Conservation (phyloP, 2,888 invertebrate species). For the Lasius platythorax region DNA sequence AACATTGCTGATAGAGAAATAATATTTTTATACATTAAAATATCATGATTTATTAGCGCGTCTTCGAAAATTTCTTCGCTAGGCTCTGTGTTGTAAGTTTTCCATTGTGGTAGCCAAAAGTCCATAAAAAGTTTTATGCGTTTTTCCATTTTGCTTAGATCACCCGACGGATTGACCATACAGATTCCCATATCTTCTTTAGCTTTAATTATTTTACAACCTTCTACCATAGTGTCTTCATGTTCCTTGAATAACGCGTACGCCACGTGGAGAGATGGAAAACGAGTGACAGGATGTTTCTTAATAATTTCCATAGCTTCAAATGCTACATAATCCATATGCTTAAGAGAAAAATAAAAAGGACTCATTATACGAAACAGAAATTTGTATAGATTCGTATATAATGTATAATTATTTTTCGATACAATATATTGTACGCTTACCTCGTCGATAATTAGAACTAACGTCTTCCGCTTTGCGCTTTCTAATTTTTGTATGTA, state of each 20-base stretch:
- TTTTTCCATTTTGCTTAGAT: slow-evolving; percentile 89
- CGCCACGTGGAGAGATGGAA: slow-evolving; percentile 91
- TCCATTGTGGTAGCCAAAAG: slow-evolving; percentile 88
- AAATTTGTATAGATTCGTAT: background rate
- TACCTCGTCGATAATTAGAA: slow-evolving; percentile 91
- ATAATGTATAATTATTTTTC: background rate
- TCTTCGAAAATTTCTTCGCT: slow-evolving; percentile 87
- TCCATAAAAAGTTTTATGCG: slow-evolving; percentile 88
- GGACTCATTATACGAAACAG: background rate
- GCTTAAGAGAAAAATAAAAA: slow-evolving; percentile 86
- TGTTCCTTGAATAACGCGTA: slow-evolving; percentile 89
- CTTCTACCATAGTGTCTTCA: slow-evolving; percentile 87
- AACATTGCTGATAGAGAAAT: background rate
- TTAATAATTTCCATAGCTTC: slow-evolving; percentile 90
- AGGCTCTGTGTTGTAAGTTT: slow-evolving; percentile 88
- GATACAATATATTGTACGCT: slow-evolving; percentile 50
- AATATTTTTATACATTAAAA: slow-evolving; percentile 88
- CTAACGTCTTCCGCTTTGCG: slow-evolving; percentile 88
- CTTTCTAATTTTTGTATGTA: slow-evolving; percentile 81
- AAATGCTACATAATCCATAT: slow-evolving; percentile 93
- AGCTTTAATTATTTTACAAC: slow-evolving; percentile 87
- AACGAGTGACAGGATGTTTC: slow-evolving; percentile 90
- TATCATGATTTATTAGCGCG: slow-evolving; percentile 88
- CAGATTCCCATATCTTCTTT: slow-evolving; percentile 87
- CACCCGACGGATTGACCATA: slow-evolving; percentile 89